A percentile compares a stretch with the other conserved stretches of the same genome.
Conservation (phyloP, 2,113 vertebrate genomes). For the Raja brachyura region DNA sequence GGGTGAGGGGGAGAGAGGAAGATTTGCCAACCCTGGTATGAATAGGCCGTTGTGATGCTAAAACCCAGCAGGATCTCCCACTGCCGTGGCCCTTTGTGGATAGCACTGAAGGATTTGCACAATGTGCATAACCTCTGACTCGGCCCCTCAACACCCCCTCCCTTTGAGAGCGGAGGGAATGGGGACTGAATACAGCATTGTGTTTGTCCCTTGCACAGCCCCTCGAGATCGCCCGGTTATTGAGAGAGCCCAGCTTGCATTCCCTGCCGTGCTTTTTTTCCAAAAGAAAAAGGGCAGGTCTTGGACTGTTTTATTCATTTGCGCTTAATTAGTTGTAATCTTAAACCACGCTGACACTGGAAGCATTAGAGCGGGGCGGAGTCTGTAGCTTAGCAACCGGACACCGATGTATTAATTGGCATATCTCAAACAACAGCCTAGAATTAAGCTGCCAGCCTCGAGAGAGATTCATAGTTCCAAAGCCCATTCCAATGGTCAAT, state of each 20-base stretch:
- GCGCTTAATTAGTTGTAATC: background rate
- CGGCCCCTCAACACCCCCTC: constrained; percentile 39
- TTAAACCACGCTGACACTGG: background rate
- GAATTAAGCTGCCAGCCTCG: too few species aligned
- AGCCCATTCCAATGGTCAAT: too few species aligned
- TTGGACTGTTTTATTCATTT: background rate
- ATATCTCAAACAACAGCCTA: too few species aligned
- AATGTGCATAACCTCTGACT: constrained; percentile 71
- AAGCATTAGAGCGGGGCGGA: background rate
- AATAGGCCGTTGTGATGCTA: constrained; percentile 50
- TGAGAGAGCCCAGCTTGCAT: background rate
- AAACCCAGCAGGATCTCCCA: constrained; percentile 53
- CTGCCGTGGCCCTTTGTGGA: constrained; percentile 55
- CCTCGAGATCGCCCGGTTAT: background rate
- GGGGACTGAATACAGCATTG: constrained; percentile 60
- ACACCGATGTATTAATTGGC: background rate
- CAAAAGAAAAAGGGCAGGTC: background rate
- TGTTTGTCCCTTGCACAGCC: constrained; percentile 46
- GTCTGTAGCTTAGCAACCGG: background rate
- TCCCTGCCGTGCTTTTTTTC: background rate
- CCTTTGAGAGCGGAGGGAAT: constrained; percentile 69
- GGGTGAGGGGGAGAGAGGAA: background rate
- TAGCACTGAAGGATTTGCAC: constrained; percentile 60
- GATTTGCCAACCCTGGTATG: constrained; percentile 33
- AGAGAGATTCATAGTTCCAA: too few species aligned